Evolutionary conservation across 2,113 vertebrate genomes (phyloP).

Genomic region (Rhabdornis inornatus): DNA sequence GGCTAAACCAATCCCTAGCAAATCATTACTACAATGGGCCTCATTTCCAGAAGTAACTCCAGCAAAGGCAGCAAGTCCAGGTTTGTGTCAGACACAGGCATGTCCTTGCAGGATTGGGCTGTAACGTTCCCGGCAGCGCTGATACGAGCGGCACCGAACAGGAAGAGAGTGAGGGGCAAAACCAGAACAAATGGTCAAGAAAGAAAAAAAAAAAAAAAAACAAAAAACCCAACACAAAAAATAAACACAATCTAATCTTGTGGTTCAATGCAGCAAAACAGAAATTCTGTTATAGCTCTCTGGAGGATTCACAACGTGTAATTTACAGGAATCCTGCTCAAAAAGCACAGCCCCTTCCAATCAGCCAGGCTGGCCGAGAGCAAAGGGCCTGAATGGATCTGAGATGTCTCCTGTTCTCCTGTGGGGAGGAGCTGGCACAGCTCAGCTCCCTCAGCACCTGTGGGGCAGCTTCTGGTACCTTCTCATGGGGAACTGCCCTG

Average conservation of each 20-base stretch:
- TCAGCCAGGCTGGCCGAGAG: neutral
- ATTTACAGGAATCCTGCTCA: constrained; percentile 63
- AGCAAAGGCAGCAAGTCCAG: constrained; percentile 9
- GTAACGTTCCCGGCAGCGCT: neutral
- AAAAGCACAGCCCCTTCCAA: constrained; percentile 50
- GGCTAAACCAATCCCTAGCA: neutral
- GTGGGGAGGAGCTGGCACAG: neutral
- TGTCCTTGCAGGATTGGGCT: constrained; percentile 3
- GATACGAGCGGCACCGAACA: neutral
- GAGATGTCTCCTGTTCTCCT: neutral
- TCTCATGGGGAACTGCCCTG: neutral
- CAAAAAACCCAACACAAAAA: neutral
- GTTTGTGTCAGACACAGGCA: neutral
- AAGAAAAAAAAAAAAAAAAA: neutral
- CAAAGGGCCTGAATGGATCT: neutral
- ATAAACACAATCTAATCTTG: constrained; percentile 51
- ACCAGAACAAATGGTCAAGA: constrained; percentile 2
- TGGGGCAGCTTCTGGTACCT: neutral
- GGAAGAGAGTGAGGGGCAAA: constrained; percentile 6
- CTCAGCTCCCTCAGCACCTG: neutral
- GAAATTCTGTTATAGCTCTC: constrained; percentile 47
- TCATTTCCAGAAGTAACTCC: neutral
- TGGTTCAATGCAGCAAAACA: constrained; percentile 48
- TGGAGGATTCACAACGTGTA: neutral
- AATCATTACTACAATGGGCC: neutral